phyloP scores from a whole-genome alignment of 2,888 invertebrate genomes.

The Lottia scabra region DNA sequence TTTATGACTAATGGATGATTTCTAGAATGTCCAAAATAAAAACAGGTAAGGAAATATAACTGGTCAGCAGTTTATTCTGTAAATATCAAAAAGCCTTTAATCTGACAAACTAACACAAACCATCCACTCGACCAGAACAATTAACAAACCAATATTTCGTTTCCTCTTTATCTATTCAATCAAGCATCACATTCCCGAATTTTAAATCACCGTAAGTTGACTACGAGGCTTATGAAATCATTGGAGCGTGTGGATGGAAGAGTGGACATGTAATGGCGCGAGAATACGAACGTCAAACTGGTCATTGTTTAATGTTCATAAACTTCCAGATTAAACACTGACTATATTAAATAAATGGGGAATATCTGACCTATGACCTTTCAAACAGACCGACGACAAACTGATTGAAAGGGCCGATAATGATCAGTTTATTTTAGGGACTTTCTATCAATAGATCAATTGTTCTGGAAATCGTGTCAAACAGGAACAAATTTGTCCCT shows the following conservation, averaged over 20 bases:
- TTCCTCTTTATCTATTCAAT: neutral
- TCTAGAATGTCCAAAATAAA: too few relatives aligned
- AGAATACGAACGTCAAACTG: neutral
- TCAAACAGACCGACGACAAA: too few relatives aligned
- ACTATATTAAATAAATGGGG: neutral
- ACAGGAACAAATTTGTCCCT: too few relatives aligned
- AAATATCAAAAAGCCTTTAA: too few relatives aligned
- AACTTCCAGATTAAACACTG: neutral
- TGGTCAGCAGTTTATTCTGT: too few relatives aligned
- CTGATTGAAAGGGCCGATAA: too few relatives aligned
- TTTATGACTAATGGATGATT: too few relatives aligned
- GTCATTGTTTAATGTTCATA: neutral
- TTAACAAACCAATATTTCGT: slow-evolving; percentile 3
- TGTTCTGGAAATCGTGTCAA: too few relatives aligned
- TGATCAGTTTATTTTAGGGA: too few relatives aligned
- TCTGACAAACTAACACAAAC: too few relatives aligned
- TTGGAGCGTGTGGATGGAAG: neutral
- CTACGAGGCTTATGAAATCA: neutral
- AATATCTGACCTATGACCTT: neutral
- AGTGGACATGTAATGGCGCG: neutral
- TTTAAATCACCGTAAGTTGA: slow-evolving; percentile 1
- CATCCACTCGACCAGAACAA: neutral
- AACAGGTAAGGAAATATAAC: too few relatives aligned
- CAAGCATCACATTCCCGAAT: slow-evolving; percentile 2
- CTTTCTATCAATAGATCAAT: too few relatives aligned